phyloP scores from a whole-genome alignment of 2,888 invertebrate species.

The Sthenelais limicola region DNA sequence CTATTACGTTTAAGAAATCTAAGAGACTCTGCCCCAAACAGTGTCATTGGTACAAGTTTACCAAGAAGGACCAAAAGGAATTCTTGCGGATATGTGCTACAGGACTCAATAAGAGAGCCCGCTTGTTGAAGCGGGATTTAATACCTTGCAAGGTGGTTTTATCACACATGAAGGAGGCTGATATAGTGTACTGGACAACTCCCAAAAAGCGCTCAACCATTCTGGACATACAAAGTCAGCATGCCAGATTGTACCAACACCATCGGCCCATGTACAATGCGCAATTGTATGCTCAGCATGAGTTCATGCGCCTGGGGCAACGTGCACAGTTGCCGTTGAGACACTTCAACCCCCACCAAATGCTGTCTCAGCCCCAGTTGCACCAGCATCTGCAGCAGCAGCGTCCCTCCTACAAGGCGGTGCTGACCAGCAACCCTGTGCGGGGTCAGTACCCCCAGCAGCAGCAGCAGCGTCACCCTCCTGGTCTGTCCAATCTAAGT shows the following conservation, averaged over 20 bases:
- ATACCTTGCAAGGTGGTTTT: conserved; percentile 56
- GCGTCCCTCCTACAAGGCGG: conserved; percentile 17
- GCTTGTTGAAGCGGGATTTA: conserved; percentile 53
- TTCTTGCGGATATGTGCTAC: conserved; percentile 57
- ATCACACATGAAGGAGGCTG: conserved; percentile 51
- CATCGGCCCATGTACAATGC: not conserved
- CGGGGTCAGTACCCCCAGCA: too few species aligned
- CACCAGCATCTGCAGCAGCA: not conserved
- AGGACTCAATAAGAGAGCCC: conserved; percentile 57
- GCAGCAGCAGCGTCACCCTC: not conserved
- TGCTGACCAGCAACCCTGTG: not conserved
- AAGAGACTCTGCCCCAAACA: conserved; percentile 45
- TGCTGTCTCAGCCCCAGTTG: too few species aligned
- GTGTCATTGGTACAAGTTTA: conserved; percentile 61
- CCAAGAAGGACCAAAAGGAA: conserved; percentile 54
- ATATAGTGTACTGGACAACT: conserved; percentile 48
- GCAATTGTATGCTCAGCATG: not conserved
- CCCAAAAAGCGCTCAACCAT: too few species aligned
- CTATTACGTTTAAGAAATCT: conserved; percentile 56
- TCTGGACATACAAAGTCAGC: too few species aligned
- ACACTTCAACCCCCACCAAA: not conserved
- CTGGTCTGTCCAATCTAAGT: conserved; percentile 2
- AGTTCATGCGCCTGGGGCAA: not conserved
- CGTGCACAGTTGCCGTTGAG: not conserved
- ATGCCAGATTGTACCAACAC: not conserved